Conservation (phyloP, 2,113 vertebrate species). For the Albula goreensis region DNA sequence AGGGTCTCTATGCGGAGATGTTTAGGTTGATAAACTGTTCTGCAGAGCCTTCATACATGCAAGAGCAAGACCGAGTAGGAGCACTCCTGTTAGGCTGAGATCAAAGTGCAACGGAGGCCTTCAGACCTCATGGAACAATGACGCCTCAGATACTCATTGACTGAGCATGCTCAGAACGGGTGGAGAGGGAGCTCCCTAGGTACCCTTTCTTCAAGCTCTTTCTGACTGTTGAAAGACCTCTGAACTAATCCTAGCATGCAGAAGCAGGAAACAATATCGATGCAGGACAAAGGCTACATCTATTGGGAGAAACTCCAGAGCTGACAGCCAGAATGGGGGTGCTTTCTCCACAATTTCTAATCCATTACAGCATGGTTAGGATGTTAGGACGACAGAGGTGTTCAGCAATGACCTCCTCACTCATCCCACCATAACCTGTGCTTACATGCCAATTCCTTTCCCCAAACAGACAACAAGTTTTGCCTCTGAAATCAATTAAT, state of each 20-base stretch:
- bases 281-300: neutral
- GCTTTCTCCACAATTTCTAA: slow-evolving; percentile 10
- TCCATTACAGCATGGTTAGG: neutral
- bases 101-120: neutral
- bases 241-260: neutral
- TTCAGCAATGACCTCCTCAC: no score
- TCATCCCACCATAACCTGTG: no score
- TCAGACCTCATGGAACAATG: neutral
- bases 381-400: slow-evolving; percentile 4
- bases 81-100: neutral
- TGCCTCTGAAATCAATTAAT: no score
- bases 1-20: neutral
- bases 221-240: neutral
- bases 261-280: neutral
- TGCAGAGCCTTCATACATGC: neutral
- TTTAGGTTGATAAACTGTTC: neutral
- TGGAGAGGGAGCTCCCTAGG: neutral
- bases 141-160: neutral
- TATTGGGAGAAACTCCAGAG: neutral
- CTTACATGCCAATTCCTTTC: neutral
- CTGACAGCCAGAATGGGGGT: neutral
- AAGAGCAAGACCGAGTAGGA: neutral
- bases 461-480: no score
- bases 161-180: neutral
- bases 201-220: neutral